Evolutionary conservation across 2,113 vertebrate species (phyloP), one percentile per base, ranked within the genome.

Genomic region (Oryzias celebensis): DNA sequence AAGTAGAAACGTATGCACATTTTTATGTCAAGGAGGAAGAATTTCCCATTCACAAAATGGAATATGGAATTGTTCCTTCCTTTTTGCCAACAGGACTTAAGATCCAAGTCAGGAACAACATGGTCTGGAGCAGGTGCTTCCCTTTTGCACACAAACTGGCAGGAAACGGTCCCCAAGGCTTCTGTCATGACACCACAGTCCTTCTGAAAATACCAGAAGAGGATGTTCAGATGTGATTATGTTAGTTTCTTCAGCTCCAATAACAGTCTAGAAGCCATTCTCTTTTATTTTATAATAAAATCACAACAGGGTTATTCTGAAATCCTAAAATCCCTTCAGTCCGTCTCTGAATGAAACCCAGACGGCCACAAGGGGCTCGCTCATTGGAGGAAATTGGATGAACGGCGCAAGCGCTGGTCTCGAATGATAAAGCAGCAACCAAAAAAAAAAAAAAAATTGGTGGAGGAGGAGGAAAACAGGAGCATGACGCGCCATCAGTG

Each of bases 41-140:
- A 71, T 61, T 81, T 56, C 60, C 71, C 24, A 57, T 20, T 53
- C 22, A 24, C 7, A 4, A 10, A 23, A 4, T 22, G 66, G 56
- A 49, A 23, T 52, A 20, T 28, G 47, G 26, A 65, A 5, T 61
- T 42, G 48, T 83, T 84, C 70, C 81, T 79, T 71, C 58, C 66
- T 20, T 24, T 13, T 53, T 47, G 45, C n/a, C 41, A 43, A 71
- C 26, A 36, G 31, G 42, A 61, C 23, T 56, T 71, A 55, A 56
- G 16, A 54, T 70, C 68, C 42, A n/a, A 62, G 66, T 65, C 61
- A 23, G 48, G 41, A 70, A 78, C 80, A 82, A 69, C 76, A 58
- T 69, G 65, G 28, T 36, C 26, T 14, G 49, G 51, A 56, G 87
- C 82, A 87, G 87, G 78, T 87, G 87, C 59, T 87, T 89, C 87